Conservation (phyloP, 1,140 invertebrate species). For the Atta texana region DNA sequence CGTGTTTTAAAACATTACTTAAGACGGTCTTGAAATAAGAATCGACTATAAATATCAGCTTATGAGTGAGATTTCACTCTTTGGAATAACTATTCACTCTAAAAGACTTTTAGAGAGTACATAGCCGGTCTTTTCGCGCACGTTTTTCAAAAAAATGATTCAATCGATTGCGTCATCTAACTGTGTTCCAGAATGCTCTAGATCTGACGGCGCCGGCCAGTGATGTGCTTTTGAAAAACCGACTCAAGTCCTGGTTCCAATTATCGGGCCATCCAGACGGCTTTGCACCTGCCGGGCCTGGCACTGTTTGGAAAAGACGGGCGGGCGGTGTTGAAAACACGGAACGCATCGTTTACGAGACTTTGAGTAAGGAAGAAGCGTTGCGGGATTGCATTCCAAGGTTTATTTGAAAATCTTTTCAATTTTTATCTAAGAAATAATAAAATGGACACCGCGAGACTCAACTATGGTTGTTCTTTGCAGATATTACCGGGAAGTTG, state of each 20-base stretch:
- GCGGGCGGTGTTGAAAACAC: conserved; percentile 90
- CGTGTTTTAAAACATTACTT: too few species aligned
- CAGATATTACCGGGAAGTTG: conserved; percentile 93
- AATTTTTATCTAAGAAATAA: neutral
- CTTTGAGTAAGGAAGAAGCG: conserved; percentile 91
- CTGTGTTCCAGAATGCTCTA: conserved; percentile 94
- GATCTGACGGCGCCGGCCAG: conserved; percentile 96
- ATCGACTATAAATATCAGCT: too few species aligned
- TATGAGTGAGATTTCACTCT: too few species aligned
- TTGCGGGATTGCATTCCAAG: conserved; percentile 93
- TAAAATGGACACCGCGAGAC: neutral
- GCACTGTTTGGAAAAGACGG: conserved; percentile 97
- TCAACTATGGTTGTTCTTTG: neutral
- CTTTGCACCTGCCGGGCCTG: conserved; percentile 96
- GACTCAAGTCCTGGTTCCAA: conserved; percentile 95
- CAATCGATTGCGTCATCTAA: neutral
- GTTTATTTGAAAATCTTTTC: conserved; percentile 34
- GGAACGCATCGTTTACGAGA: conserved; percentile 93
- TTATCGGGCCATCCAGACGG: conserved; percentile 97
- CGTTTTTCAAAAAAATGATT: neutral
- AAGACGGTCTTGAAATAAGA: too few species aligned
- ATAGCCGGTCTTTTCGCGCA: neutral
- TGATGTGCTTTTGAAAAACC: conserved; percentile 93
- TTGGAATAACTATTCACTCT: too few species aligned
- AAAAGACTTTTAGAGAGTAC: too few species aligned